phyloP scores from a whole-genome alignment of 2,797 vertebrate species.

The Sphenopsis melanotis region DNA sequence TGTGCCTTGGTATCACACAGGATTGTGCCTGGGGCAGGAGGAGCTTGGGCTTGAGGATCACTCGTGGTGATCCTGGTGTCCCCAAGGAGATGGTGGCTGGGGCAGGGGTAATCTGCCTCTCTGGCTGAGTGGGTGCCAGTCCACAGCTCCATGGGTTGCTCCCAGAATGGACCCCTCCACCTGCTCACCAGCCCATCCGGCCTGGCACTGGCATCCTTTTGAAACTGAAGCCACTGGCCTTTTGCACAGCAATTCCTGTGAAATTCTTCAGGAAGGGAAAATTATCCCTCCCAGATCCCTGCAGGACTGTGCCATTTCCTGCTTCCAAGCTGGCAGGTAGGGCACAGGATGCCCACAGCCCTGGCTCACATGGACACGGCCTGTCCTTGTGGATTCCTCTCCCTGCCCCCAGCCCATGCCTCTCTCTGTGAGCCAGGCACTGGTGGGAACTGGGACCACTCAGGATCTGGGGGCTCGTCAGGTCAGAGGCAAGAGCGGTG shows the following conservation, averaged over 20 bases:
- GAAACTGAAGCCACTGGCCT: conserved; percentile 7
- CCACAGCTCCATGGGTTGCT: fast-evolving
- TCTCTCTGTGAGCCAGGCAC: fast-evolving
- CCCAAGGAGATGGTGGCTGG: fast-evolving
- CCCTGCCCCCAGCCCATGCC: neutral
- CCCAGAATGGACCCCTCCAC: neutral
- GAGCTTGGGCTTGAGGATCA: fast-evolving
- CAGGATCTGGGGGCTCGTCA: fast-evolving
- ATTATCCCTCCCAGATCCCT: neutral
- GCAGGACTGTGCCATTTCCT: neutral
- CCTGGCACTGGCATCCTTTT: neutral
- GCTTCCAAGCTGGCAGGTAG: neutral
- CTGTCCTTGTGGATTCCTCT: neutral
- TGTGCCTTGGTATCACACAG: neutral
- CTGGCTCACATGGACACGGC: fast-evolving
- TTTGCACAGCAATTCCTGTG: neutral
- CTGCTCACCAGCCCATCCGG: neutral
- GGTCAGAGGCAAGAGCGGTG: neutral
- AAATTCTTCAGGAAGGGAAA: conserved; percentile 52
- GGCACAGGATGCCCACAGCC: fast-evolving
- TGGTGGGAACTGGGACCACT: neutral
- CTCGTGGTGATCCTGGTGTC: neutral
- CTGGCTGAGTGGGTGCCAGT: neutral
- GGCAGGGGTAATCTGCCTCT: neutral
- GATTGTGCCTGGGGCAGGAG: neutral